Base-by-base conservation (phyloP, 2,888 invertebrate genomes). In the Megastigmus dorsalis region DNA sequence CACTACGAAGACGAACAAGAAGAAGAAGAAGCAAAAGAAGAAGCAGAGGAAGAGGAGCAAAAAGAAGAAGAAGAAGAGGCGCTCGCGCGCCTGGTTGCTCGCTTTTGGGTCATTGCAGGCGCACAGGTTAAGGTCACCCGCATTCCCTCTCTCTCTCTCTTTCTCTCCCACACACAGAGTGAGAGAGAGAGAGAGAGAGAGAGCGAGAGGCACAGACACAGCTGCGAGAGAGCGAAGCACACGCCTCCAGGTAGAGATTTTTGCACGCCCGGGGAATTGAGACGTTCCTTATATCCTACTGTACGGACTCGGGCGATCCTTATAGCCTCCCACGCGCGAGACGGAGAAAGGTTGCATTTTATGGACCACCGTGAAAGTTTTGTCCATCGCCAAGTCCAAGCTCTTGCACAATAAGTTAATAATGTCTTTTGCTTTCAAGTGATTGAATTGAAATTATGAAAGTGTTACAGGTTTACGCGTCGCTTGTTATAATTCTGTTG, bases 101-200 rank as follows among this genome's bases (percentile, higher is more conserved):
- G 23, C 23, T 71, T 74, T 74, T 69, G 69, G 74, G 69, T 74
- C 69, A 74, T 65, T 59, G 38, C 50, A 33, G 36, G 55, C 59
- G 62, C 48, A 41, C 78, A 76, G 79, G 78, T 77, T 80, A 79
- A 80, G 80, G 80, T 81, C 80, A 82, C 68, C 76, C 45, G 55
- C 62, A 45, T 54, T 59, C 54, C 45, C 67, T 36, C 48, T 13
- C 60, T 15, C 43, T 9, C 57, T 48, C 45, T 18, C 30, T 76
- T 74, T 73, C 77, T 77, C 71, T 72, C 75, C 20, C 13, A 63
- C 59, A 43, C 66, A 23, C 48, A n/a, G n/a, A n/a, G n/a, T n/a
- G 23, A 7, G 20, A 7, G 36, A 41, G 60, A 43, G 20, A 38
- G 43, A n/a, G 26, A 30, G 10, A 55, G 33, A 15, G 30, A 13